Percentiles rank a stretch among this genome's conserved stretches.
Conservation (phyloP, 2,888 invertebrate species). For the Acronicta leporina region DNA sequence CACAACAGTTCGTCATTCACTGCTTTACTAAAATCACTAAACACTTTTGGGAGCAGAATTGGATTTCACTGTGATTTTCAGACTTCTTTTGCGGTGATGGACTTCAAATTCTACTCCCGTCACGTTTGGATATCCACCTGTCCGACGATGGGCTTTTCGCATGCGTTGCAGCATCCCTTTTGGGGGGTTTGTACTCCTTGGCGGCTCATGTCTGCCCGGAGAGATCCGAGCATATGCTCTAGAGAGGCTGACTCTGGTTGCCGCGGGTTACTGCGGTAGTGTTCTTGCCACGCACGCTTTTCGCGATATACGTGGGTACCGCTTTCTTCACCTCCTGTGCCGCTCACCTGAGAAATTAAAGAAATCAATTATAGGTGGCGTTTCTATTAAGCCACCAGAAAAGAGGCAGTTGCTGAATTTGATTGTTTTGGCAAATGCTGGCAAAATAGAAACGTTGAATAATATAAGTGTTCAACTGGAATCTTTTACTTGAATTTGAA, state of each 20-base stretch:
- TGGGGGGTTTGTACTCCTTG: constrained; percentile 99
- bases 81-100: constrained; percentile 16
- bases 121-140: constrained; percentile 89
- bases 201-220: constrained; percentile 99
- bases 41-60: constrained; percentile 36
- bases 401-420: neutral
- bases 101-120: constrained; percentile 38
- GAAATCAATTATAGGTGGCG: constrained; percentile 9
- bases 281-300: constrained; percentile 88
- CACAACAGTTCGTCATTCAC: constrained; percentile 61
- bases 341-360: constrained; percentile 75
- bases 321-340: constrained; percentile 79
- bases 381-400: constrained; percentile 33
- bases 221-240: constrained; percentile 97
- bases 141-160: constrained; percentile 99
- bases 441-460: constrained; percentile 38
- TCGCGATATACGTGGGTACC: constrained; percentile 91
- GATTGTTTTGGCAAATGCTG: constrained; percentile 1
- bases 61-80: constrained; percentile 29
- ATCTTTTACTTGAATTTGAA: constrained; percentile 37
- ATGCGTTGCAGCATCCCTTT: constrained; percentile 99
- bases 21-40: constrained; percentile 45
- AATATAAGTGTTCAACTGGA: constrained; percentile 23
- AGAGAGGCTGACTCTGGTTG: constrained; percentile 89
- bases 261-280: constrained; percentile 87